Percentiles rank a stretch among this genome's conserved stretches.
Evolutionary conservation across 2,113 vertebrate genomes (phyloP).

Genomic region (Megaceryle torquata): DNA sequence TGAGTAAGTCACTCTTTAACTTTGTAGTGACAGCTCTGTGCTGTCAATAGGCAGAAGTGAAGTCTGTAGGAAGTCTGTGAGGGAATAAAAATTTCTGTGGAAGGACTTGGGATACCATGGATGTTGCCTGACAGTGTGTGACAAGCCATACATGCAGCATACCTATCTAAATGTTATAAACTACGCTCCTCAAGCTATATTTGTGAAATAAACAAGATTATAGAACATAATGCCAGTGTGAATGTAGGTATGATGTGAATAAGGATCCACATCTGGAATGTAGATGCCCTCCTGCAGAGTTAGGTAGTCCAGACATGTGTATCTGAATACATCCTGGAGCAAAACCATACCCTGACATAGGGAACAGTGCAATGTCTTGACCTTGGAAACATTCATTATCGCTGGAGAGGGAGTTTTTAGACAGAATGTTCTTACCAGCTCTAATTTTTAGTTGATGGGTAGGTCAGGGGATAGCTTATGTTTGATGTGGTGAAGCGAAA

Average conservation of each 20-base stretch:
- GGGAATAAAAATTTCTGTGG: neutral
- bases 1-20: neutral
- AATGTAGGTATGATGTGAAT: neutral
- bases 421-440: slow-evolving; percentile 3
- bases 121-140: fast-evolving
- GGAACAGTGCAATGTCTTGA: neutral
- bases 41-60: neutral
- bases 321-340: slow-evolving; percentile 8
- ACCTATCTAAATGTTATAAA: neutral
- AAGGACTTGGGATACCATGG: neutral
- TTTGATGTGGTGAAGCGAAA: slow-evolving; percentile 49
- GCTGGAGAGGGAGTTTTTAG: neutral
- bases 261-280: slow-evolving; percentile 45
- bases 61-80: neutral
- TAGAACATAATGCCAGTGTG: neutral
- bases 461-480: neutral
- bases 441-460: slow-evolving; percentile 13
- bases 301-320: slow-evolving; percentile 49
- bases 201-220: neutral
- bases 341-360: neutral
- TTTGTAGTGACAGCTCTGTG: neutral
- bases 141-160: neutral
- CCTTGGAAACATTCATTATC: slow-evolving; percentile 42
- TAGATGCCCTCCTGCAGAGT: slow-evolving; percentile 49
- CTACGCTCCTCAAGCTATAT: neutral